Percentiles rank a stretch among this genome's conserved stretches.
Conservation (phyloP, 2,113 vertebrate species). For the Phaethornis superciliosus region DNA sequence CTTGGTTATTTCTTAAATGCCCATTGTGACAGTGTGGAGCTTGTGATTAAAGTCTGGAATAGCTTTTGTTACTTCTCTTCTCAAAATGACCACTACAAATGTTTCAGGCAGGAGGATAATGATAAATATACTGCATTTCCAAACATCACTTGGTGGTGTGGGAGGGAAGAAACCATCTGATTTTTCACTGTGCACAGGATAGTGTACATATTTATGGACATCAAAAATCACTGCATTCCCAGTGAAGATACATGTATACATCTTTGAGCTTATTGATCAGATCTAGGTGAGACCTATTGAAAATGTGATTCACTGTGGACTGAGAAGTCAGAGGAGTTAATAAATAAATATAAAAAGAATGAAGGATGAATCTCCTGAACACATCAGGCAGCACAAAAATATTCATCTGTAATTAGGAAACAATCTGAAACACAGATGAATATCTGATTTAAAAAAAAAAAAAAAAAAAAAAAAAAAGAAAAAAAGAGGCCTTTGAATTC, state of each 20-base stretch:
- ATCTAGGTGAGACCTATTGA: background rate
- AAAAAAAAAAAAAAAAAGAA: background rate
- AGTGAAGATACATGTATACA: background rate
- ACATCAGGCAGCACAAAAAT: background rate
- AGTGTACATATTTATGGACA: background rate
- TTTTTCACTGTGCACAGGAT: background rate
- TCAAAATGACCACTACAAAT: background rate
- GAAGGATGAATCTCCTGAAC: background rate
- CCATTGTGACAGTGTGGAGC: background rate
- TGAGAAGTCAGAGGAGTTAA: background rate
- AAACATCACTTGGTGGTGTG: background rate
- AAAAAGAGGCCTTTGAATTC: background rate
- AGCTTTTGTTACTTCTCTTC: background rate
- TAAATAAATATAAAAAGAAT: background rate
- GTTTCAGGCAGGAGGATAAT: background rate
- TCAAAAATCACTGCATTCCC: background rate
- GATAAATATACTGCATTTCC: background rate
- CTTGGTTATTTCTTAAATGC: conserved; percentile 3
- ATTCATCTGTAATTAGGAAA: background rate
- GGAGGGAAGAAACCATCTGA: background rate
- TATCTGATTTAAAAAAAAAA: background rate
- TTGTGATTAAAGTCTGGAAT: background rate
- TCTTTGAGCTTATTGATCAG: background rate
- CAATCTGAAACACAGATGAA: background rate
- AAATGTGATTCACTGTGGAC: background rate